Conservation (phyloP, 2,888 invertebrate genomes). For the Drosophila kanekoi region DNA sequence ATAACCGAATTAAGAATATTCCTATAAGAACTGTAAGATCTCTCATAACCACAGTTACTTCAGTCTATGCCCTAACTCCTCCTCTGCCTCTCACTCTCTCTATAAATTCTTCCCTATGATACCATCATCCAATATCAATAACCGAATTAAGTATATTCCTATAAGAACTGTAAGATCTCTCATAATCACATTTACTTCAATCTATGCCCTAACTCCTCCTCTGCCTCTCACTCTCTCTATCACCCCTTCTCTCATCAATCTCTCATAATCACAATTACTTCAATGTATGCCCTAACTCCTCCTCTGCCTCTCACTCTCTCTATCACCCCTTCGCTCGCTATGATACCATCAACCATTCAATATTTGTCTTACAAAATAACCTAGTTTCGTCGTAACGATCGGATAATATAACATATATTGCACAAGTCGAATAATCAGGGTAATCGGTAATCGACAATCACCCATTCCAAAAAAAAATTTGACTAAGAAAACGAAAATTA, state of each 20-base stretch:
- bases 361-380: constrained; percentile 36
- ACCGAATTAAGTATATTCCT: too few relatives aligned
- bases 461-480: constrained; percentile 33
- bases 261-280: background rate
- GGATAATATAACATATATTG: constrained; percentile 50
- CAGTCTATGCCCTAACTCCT: too few relatives aligned
- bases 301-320: too few relatives aligned
- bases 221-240: too few relatives aligned
- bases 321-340: background rate
- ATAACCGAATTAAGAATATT: background rate
- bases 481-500: constrained; percentile 59
- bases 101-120: too few relatives aligned
- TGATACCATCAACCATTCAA: constrained; percentile 27
- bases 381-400: constrained; percentile 33
- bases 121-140: too few relatives aligned
- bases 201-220: too few relatives aligned
- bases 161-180: too few relatives aligned
- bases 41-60: too few relatives aligned
- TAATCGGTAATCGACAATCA: constrained; percentile 27
- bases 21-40: constrained; percentile 6
- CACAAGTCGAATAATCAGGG: constrained; percentile 46
- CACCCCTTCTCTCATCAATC: too few relatives aligned
- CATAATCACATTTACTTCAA: too few relatives aligned
- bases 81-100: too few relatives aligned
- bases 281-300: background rate